Percentiles rank a stretch among this genome's conserved stretches.
These are phyloP conservation scores for Agrochola lota DNA, from an alignment of 2,888 invertebrate species.

Conservation along the genomic window DNA sequence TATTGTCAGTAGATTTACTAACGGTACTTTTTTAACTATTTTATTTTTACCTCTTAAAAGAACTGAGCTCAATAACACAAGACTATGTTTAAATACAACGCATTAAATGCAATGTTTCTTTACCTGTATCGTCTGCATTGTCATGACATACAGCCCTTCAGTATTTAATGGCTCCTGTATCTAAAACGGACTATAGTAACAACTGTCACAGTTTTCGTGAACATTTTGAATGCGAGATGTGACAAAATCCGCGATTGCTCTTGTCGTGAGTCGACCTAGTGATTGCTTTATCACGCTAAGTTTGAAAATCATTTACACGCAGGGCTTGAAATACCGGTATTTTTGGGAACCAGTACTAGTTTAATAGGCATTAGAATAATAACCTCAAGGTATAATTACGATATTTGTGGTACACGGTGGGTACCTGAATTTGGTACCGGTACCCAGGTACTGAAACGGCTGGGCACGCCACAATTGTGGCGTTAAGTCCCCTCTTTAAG, in stretches of 20 bases:
- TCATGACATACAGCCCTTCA: slow-evolving; percentile 49
- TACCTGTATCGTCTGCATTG: slow-evolving; percentile 48
- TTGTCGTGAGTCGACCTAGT: neutral
- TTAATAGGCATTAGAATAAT: too few relatives aligned
- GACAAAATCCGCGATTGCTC: neutral
- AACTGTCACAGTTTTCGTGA: neutral
- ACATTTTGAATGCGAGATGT: neutral
- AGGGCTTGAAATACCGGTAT: too few relatives aligned
- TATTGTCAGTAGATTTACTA: neutral
- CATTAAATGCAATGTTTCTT: slow-evolving; percentile 68
- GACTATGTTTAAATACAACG: slow-evolving; percentile 64
- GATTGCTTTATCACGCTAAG: neutral
- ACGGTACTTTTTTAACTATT: too few relatives aligned
- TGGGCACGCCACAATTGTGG: too few relatives aligned
- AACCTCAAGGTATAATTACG: too few relatives aligned
- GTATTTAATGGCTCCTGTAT: slow-evolving; percentile 12
- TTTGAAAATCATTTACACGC: neutral
- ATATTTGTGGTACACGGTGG: too few relatives aligned
- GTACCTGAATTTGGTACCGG: too few relatives aligned
- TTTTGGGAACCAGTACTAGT: too few relatives aligned
- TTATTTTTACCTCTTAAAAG: neutral
- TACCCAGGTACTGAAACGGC: too few relatives aligned
- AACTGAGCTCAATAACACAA: slow-evolving; percentile 8
- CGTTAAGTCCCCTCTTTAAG: too few relatives aligned
- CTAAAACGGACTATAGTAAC: neutral